Conservation (phyloP, 2,797 vertebrate genomes). For the Oreonectes daqikongensis region DNA sequence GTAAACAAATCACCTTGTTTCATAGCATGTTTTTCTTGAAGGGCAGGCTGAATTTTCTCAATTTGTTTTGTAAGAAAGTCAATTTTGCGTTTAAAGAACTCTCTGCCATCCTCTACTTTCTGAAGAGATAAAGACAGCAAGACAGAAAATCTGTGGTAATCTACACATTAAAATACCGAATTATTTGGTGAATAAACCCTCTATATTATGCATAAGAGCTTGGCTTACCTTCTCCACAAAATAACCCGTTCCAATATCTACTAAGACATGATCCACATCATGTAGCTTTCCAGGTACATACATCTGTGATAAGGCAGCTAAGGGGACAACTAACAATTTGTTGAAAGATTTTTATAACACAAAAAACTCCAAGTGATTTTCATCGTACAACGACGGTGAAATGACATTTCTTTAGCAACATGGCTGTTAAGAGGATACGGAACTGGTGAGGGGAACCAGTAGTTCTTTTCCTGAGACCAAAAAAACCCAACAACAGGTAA, state of each 20-base stretch:
- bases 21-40: constrained; percentile 93
- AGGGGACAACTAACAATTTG: constrained; percentile 62
- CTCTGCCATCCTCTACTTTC: constrained; percentile 83
- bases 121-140: constrained; percentile 56
- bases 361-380: not conserved
- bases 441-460: constrained; percentile 92
- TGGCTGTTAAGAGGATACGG: constrained; percentile 84
- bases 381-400: not conserved
- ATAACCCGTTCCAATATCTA: constrained; percentile 94
- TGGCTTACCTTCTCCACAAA: constrained; percentile 91
- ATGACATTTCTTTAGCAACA: not conserved
- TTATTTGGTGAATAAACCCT: not conserved
- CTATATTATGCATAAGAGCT: not conserved
- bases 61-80: constrained; percentile 96
- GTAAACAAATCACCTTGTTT: constrained; percentile 82
- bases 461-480: constrained; percentile 86
- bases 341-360: no score
- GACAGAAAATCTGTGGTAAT: not conserved
- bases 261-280: constrained; percentile 85
- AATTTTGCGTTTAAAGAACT: constrained; percentile 92
- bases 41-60: constrained; percentile 92
- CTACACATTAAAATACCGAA: not conserved
- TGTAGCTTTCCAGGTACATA: constrained; percentile 91
- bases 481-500: not conserved
- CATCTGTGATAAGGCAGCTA: constrained; percentile 82